These are phyloP conservation scores for Lasioglossum calceatum DNA, from an alignment of 2,888 invertebrate species.

Conservation along the genomic window DNA sequence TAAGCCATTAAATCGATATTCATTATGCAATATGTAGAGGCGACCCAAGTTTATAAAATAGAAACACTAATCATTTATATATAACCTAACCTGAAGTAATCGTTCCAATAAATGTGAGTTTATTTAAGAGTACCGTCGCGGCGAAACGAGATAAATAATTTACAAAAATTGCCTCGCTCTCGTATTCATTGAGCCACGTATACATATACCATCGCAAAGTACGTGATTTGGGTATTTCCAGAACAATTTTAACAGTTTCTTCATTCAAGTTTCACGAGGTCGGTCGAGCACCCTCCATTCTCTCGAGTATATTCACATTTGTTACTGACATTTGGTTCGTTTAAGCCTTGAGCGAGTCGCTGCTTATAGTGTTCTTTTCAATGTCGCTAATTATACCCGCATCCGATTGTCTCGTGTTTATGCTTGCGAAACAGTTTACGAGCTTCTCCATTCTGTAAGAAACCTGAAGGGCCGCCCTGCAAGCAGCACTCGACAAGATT, in stretches of 20 bases:
- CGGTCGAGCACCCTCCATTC: constrained; percentile 1
- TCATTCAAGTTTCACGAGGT: constrained; percentile 5
- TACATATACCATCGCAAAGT: neutral
- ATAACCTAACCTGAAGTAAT: neutral
- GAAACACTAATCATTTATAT: neutral
- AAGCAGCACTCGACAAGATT: constrained; percentile 6
- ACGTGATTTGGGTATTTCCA: neutral
- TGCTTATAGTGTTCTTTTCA: constrained; percentile 4
- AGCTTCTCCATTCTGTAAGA: neutral
- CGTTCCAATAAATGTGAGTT: neutral
- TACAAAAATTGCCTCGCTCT: neutral
- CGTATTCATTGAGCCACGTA: neutral
- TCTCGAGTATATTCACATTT: constrained; percentile 4
- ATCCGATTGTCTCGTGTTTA: neutral
- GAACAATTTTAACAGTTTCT: neutral
- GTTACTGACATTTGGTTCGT: neutral
- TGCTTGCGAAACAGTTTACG: neutral
- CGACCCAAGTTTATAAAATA: neutral
- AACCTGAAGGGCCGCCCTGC: neutral
- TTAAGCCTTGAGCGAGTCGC: constrained; percentile 13
- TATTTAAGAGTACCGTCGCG: neutral
- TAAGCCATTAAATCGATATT: no score
- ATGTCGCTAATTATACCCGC: neutral
- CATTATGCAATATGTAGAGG: neutral
- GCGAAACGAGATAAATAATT: neutral